Base-by-base conservation (phyloP, 2,797 vertebrate genomes). In the Alosa sapidissima region DNA sequence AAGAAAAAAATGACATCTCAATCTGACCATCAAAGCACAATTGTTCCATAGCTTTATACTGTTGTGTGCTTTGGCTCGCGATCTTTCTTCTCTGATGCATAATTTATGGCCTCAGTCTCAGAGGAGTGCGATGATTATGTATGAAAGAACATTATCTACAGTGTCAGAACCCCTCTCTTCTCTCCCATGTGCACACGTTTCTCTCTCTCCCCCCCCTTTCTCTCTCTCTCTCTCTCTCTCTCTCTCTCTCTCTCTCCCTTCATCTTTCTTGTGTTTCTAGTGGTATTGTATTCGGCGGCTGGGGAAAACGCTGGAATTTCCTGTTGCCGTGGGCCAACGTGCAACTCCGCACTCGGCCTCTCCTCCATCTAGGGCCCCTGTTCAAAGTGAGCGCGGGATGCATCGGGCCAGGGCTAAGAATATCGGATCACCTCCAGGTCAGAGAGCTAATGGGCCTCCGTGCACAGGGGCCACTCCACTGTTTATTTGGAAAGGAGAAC, bases 241-340 rank as follows among this genome's bases (percentile, higher is more conserved):
- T 83, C 82, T 68, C 85, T 84, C 84, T 81, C 41, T 33, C 82
- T 87, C 82, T 85, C 72, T 81, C 72, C 86, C 88, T 91, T 88
- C 87, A 86, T 90, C 88, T 89, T 49, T 83, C 75, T 36, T 65
- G 84, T 89, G 89, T 89, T 91, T 90, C 88, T 85, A 84, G 87
- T 88, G 87, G 89, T 88, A 90, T 89, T 91, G 89, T 92, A 83
- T 89, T 88, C 89, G 68, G 78, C 85, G 89, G 86, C 89, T 89
- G 84, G 87, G 87, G 92, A 89, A 91, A 86, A 83, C 89, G 91
- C 82, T 90, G 92, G 91, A 90, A 93, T 94, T 94, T 95, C 94
- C 94, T 95, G 88, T 89, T 72, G 84, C 88, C 85, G 86, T 88
- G 52, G 45, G 90, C 91, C 41, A 93, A 94, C 92, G 93, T 94